A percentile compares a stretch with the other conserved stretches of the same genome.
phyloP scores from a whole-genome alignment of 1,140 invertebrate species.

The Hirudo medicinalis region DNA sequence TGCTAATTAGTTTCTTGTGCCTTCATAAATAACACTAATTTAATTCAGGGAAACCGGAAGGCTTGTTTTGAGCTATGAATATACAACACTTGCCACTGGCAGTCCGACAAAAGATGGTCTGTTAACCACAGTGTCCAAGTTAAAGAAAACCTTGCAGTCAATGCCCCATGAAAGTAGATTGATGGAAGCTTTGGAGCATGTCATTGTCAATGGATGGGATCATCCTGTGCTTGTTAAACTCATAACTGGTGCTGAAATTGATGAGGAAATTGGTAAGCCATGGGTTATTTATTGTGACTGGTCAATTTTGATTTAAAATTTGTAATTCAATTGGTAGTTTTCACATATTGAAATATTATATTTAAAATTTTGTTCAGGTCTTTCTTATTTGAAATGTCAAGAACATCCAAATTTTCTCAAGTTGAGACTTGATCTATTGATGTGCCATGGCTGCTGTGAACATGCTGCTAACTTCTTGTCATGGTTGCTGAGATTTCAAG shows the following conservation, averaged over 20 bases:
- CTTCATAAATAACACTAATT: neutral
- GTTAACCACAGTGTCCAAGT: neutral
- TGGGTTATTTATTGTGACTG: too few relatives aligned
- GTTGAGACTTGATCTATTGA: neutral
- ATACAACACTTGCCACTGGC: neutral
- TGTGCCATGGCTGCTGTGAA: neutral
- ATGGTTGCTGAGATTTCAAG: neutral
- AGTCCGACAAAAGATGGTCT: slow-evolving; percentile 2
- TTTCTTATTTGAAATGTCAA: slow-evolving; percentile 5
- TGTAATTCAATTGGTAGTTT: too few relatives aligned
- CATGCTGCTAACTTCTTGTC: neutral
- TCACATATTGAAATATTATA: neutral
- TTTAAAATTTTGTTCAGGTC: neutral
- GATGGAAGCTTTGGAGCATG: neutral
- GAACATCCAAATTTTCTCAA: slow-evolving; percentile 2
- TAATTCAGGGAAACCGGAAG: slow-evolving; percentile 6
- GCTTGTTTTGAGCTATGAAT: slow-evolving; percentile 1
- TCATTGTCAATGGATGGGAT: neutral
- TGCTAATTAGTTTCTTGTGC: slow-evolving; percentile 5
- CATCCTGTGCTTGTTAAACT: slow-evolving; percentile 2
- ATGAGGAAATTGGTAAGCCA: neutral
- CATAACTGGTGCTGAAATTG: neutral
- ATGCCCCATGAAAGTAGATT: neutral
- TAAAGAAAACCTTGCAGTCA: slow-evolving; percentile 1
- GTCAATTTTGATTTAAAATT: too few relatives aligned